phyloP scores from a whole-genome alignment of 2,113 vertebrate species.

The Eulemur rufifrons region DNA sequence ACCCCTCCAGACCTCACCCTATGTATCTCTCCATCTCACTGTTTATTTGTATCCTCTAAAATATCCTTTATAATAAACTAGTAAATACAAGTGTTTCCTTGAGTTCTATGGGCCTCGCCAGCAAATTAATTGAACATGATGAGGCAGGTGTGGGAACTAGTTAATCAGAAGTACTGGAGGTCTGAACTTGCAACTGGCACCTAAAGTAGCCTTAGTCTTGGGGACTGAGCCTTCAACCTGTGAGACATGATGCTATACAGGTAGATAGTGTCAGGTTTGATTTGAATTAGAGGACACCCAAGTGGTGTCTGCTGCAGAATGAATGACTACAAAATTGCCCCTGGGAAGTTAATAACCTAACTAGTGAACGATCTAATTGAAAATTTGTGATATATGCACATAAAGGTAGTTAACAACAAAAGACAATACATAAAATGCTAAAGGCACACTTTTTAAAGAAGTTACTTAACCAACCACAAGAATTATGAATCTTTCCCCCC shows the following conservation, averaged over 20 bases:
- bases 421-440: not conserved
- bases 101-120: not conserved
- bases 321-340: not conserved
- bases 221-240: not conserved
- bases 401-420: not conserved
- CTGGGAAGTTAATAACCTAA: slow-evolving; percentile 14
- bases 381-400: not conserved
- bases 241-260: not conserved
- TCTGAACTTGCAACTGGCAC: not conserved
- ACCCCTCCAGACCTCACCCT: not conserved
- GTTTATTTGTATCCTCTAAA: not conserved
- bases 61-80: not conserved
- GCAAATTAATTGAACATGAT: not conserved
- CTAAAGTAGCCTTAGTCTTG: not conserved
- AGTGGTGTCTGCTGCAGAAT: not conserved
- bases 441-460: not conserved
- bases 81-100: not conserved
- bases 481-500: not conserved
- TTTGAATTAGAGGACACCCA: not conserved
- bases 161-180: not conserved
- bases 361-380: not conserved
- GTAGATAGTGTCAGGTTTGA: not conserved
- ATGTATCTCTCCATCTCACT: not conserved
- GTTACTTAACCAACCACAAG: not conserved
- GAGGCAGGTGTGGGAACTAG: not conserved